A percentile compares a stretch with the other conserved stretches of the same genome.
Evolutionary conservation across 2,888 invertebrate species (phyloP).

Genomic region (Hypomecis punctinalis): DNA sequence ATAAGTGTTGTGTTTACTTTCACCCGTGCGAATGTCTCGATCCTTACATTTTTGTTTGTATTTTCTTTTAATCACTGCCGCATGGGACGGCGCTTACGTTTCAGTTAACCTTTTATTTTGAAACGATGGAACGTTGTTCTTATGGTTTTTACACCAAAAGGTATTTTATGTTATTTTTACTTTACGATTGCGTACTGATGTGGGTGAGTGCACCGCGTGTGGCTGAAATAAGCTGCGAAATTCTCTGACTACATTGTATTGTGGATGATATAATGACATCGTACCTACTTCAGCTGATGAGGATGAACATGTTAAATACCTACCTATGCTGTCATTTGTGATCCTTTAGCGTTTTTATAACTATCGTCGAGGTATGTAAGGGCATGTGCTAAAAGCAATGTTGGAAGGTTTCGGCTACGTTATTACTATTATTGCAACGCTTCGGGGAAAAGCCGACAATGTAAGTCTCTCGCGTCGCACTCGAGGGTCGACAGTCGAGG

Average conservation of each 20-base stretch:
- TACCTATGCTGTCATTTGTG: conserved; percentile 1
- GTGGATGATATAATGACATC: conserved; percentile 9
- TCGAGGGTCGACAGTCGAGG: conserved; percentile 79
- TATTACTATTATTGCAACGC: conserved; percentile 77
- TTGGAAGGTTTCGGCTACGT: conserved; percentile 42
- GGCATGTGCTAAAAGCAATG: conserved; percentile 10
- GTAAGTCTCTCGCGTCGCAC: conserved; percentile 74
- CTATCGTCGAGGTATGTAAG: conserved; percentile 1
- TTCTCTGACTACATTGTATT: neutral
- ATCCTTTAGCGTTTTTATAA: neutral
- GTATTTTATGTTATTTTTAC: conserved; percentile 87
- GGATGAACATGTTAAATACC: conserved; percentile 1
- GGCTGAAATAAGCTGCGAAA: conserved; percentile 52
- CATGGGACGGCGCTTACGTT: conserved; percentile 83
- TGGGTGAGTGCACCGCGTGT: conserved; percentile 79
- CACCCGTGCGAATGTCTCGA: conserved; percentile 84
- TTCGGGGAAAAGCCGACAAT: conserved; percentile 77
- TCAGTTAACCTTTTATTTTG: conserved; percentile 85
- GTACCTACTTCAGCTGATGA: conserved; percentile 28
- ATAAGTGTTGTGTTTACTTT: conserved; percentile 85
- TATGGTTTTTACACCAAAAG: conserved; percentile 93
- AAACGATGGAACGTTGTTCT: conserved; percentile 92
- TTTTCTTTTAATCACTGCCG: conserved; percentile 80
- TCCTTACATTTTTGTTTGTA: conserved; percentile 81
- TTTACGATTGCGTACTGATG: conserved; percentile 76